A percentile compares a stretch with the other conserved stretches of the same genome.
These are phyloP conservation scores for Echinarachnius parma DNA, from an alignment of 53 echinoderm and acorn worm species.

Conservation along the genomic window DNA sequence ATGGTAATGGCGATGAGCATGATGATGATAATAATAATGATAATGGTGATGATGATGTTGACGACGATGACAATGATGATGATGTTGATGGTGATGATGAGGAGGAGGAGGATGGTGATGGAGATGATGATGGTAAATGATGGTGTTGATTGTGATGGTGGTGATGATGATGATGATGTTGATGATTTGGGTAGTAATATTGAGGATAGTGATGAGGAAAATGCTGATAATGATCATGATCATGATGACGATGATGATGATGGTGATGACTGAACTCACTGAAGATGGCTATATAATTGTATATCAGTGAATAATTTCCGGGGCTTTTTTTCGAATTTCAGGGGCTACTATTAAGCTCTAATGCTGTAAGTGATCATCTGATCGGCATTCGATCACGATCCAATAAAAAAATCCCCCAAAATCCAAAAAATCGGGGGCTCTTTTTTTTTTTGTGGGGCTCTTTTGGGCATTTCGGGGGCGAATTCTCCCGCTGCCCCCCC, in stretches of 20 bases:
- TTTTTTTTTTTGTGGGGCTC: no score
- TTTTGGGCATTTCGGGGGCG: no score
- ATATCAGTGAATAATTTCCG: no score
- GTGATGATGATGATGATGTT: not conserved
- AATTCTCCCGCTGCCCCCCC: no score
- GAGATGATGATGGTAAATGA: not conserved
- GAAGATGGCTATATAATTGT: no score
- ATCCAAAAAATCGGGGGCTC: no score
- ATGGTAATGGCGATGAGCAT: not conserved
- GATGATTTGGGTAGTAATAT: not conserved
- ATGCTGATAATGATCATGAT: not conserved
- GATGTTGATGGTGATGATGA: constrained; percentile 14
- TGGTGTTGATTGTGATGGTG: not conserved
- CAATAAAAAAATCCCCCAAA: no score
- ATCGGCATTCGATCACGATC: no score
- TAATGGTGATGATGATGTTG: constrained; percentile 6
- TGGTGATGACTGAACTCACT: not conserved
- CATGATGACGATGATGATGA: not conserved
- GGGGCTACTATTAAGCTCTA: no score
- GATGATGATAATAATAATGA: not conserved
- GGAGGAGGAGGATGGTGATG: not conserved
- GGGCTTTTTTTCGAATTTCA: no score
- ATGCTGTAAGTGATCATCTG: no score
- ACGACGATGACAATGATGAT: not conserved
- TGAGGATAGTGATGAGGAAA: no score